Evolutionary conservation across 2,888 invertebrate species (phyloP).

Genomic region (Campopleginae sp.): DNA sequence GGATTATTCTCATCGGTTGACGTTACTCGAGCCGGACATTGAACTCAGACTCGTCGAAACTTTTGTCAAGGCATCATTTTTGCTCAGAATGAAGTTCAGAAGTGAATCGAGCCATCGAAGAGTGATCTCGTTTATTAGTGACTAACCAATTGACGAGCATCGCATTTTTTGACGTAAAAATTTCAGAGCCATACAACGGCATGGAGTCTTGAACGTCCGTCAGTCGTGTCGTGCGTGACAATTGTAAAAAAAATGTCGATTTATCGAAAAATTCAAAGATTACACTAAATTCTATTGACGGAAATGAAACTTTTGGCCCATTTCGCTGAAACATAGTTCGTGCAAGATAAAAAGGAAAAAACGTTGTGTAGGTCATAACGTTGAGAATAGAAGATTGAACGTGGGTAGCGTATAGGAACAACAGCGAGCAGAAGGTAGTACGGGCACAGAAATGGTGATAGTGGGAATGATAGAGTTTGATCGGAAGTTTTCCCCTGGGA

Average conservation of each 20-base stretch:
- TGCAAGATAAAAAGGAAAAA: not conserved
- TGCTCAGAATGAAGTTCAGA: not conserved
- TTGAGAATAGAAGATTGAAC: slow-evolving; percentile 48
- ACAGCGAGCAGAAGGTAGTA: slow-evolving; percentile 36
- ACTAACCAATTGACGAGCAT: not conserved
- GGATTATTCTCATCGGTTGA: slow-evolving; percentile 3
- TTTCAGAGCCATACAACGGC: too few relatives aligned
- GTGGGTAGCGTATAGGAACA: slow-evolving; percentile 39
- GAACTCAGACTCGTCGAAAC: not conserved
- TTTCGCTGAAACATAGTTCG: slow-evolving; percentile 4
- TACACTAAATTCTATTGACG: not conserved
- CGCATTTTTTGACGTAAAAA: not conserved
- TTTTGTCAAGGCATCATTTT: not conserved
- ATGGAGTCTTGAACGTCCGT: not conserved
- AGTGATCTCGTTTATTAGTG: not conserved
- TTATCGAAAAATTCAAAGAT: not conserved
- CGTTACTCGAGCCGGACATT: not conserved
- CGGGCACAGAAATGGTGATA: slow-evolving; percentile 39
- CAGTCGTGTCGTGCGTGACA: not conserved
- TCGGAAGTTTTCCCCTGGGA: slow-evolving; percentile 70
- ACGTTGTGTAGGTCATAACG: slow-evolving; percentile 39
- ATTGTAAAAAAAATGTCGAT: not conserved
- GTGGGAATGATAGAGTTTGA: slow-evolving; percentile 75
- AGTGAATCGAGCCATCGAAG: not conserved
- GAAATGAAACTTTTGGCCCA: slow-evolving; percentile 26